A percentile compares a stretch with the other conserved stretches of the same genome.
Conservation (phyloP, 2,797 vertebrate genomes). For the Sebastes ruberrimus region DNA sequence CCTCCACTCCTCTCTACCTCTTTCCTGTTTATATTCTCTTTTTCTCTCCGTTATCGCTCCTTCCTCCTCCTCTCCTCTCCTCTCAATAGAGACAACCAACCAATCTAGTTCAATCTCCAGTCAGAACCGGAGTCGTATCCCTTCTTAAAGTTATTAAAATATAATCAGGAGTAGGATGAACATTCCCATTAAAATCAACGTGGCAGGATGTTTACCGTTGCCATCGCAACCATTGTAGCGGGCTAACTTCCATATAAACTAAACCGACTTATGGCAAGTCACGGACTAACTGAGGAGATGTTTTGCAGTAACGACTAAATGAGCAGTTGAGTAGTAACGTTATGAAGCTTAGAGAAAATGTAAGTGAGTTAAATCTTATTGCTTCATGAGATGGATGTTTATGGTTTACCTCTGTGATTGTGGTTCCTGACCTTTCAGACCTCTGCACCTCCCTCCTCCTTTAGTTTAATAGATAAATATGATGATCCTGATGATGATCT, state of each 20-base stretch:
- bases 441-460: too few species aligned
- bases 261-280: too few species aligned
- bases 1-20: not conserved
- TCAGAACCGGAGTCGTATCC: not conserved
- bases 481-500: not conserved
- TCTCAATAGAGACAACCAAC: not conserved
- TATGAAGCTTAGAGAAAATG: too few species aligned
- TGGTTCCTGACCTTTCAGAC: not conserved
- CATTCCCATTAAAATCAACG: too few species aligned
- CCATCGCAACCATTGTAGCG: too few species aligned
- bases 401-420: not conserved
- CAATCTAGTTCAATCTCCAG: not conserved
- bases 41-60: too few species aligned
- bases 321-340: too few species aligned
- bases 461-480: not conserved
- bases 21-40: not conserved
- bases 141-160: not conserved
- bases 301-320: too few species aligned
- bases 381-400: not conserved
- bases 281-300: too few species aligned
- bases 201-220: too few species aligned
- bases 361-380: too few species aligned
- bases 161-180: not conserved
- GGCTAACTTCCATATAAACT: too few species aligned
- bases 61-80: not conserved